Evolutionary conservation across 2,113 vertebrate species (phyloP), one percentile per base, ranked within the genome.

Genomic region (Rallus limicola): DNA sequence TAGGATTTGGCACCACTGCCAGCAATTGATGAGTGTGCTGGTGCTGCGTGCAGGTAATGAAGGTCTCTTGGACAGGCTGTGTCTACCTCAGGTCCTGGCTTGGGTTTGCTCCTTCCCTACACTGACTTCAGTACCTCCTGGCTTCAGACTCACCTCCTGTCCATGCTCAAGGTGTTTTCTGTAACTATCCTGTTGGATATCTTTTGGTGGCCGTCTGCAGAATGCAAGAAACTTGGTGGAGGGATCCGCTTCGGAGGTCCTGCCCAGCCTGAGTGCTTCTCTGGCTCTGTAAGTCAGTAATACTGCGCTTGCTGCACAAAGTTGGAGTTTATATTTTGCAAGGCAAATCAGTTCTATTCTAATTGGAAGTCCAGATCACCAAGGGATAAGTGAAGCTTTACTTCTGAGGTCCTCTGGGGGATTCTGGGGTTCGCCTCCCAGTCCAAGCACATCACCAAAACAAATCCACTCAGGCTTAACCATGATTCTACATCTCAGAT

Each of bases 1-100:
- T 78, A 63, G 84, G 92, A 77, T 92, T 94, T 95, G 94, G 91
- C 60, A 16, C 59, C 21, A 3, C 62, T 96, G 92, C 80, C 16
- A 11, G 88, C 84, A 82, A 71, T 48, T 88, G 86, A 96, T 94
- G 92, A 95, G 80, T 2, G 6, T 31, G 46, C 60, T 94, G 62
- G 62, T 3, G 5, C 88, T 6, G 4, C 16, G 8, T 52, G 68
- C 95, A 97, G 91, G 97, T 92, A 96, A 88, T 2, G 0, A 69
- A 82, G 44, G 58, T 53, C 71, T 95, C 80, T 78, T 2, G 21
- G 78, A 74, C 86, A 76, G 68, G 26, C 80, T 85, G 26, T 92
- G 52, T 69, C 64, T 58, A 10, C 40, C n/a, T 65, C 68, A 63
- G 46, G 38, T 63, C 65, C 85, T 90, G 36, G 90, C 92, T 94